A percentile compares a stretch with the other conserved stretches of the same genome.
These are phyloP conservation scores for Pyrochroa serraticornis DNA, from an alignment of 2,888 invertebrate species.

Conservation along the genomic window DNA sequence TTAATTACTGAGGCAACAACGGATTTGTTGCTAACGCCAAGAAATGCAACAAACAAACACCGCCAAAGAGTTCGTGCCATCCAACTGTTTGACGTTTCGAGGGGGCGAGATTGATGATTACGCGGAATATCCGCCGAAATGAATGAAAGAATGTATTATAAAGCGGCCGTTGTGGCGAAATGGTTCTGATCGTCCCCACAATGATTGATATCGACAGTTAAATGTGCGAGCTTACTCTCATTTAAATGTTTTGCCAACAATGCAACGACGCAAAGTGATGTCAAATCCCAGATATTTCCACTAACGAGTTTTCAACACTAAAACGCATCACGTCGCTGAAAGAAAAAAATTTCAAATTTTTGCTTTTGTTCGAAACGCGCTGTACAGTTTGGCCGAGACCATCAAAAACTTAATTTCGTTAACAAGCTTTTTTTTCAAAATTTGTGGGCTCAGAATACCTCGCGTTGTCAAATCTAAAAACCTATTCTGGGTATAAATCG, in stretches of 20 bases:
- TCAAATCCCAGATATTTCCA: no score
- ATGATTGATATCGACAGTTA: conserved; percentile 28
- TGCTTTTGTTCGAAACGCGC: no score
- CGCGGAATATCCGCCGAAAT: conserved; percentile 10
- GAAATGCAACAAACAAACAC: conserved; percentile 1
- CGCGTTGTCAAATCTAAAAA: no score
- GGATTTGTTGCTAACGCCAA: not conserved
- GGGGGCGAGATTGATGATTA: conserved; percentile 17
- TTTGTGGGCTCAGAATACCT: no score
- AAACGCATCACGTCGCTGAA: no score
- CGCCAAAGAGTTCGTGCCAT: not conserved
- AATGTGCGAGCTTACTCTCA: conserved; percentile 12
- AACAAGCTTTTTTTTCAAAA: no score
- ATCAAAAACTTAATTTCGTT: no score
- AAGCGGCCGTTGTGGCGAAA: conserved; percentile 10
- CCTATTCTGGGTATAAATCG: no score
- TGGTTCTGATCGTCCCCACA: conserved; percentile 5
- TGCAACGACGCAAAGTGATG: not conserved
- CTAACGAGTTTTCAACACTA: no score
- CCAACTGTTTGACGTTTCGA: not conserved
- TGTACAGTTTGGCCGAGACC: no score
- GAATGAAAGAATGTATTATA: conserved; percentile 18
- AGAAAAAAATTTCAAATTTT: no score
- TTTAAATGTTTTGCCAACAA: conserved; percentile 15
- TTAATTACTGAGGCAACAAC: not conserved